A percentile compares a stretch with the other conserved stretches of the same genome.
These are phyloP conservation scores for Chiloscyllium punctatum DNA, from an alignment of 2,797 vertebrate genomes.

Conservation along the genomic window DNA sequence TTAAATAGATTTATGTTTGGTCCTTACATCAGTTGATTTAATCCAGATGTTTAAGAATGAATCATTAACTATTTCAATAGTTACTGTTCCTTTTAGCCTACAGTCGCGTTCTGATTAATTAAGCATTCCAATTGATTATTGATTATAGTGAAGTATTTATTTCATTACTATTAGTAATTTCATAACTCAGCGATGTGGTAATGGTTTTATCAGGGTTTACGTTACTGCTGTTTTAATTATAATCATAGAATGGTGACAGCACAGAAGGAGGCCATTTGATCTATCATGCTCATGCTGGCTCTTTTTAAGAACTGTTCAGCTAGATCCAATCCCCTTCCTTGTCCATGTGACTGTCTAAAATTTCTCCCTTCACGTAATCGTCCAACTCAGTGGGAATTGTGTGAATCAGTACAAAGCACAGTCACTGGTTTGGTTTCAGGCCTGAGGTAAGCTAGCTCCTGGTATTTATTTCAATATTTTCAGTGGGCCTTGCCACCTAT, in stretches of 20 bases:
- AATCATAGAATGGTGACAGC: background rate
- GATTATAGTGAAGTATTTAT: no score
- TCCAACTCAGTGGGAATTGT: background rate
- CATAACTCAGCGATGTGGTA: no score
- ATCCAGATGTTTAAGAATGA: constrained; percentile 11
- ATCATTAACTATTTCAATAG: background rate
- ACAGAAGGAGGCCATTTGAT: background rate
- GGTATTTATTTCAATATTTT: background rate
- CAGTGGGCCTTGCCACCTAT: background rate
- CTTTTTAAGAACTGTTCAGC: background rate
- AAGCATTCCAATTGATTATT: background rate
- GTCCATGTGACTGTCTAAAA: background rate
- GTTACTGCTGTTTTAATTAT: background rate
- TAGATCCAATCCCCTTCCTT: background rate
- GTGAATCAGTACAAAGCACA: background rate
- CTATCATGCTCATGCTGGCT: background rate
- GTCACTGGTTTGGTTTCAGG: background rate
- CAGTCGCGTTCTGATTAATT: background rate
- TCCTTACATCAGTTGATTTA: constrained; percentile 21
- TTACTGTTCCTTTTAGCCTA: background rate
- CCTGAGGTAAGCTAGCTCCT: background rate
- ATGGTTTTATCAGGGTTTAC: background rate
- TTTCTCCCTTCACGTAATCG: background rate
- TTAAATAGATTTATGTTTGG: background rate
- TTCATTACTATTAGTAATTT: background rate